Base-by-base conservation (phyloP, 2,888 invertebrate species). In the Pammene fasciana region DNA sequence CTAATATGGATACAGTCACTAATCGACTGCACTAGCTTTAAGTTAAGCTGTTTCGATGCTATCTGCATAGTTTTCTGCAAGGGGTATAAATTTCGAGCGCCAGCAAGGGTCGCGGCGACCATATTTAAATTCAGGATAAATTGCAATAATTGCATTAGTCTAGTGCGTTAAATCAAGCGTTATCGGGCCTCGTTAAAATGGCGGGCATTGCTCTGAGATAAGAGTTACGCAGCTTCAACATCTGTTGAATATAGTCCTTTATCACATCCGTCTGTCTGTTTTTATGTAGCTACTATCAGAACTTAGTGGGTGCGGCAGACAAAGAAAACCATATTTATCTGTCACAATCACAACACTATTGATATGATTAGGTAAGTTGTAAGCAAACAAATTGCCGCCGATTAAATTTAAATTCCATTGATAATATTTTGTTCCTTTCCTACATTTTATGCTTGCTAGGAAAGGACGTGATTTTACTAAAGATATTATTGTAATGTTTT, bases 91-190 rank as follows among this genome's bases (percentile, higher is more conserved):
- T 90, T 88, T 85, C 76, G 75, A 75, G 82, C 78, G 74, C 72
- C 71, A 75, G 78, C 67, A 73, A 72, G 85, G 85, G 79, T 80
- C 82, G 85, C 82, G 85, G 84, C 86, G 85, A 84, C 86, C 85
- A 89, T 89, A 90, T 90, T 89, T 91, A 91, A 92, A 90, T 90
- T 92, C 85, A 87, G 88, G 88, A 89, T 92, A 91, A 92, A 92
- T 92, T 90, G 90, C 87, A 88, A 89, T 92, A 89, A 91, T 91
- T 92, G 87, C 91, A 88, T 91, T 89, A 89, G 85, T 79, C 79
- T 81, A 79, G 82, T 76, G 78, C 79, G 79, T 88, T 90, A 89
- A 90, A 90, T 90, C 88, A 87, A 83, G 80, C 79, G 85, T 76
- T 76, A 78, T 60, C 62, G 26, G 55, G n/a, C 41, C 34, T 62